Evolutionary conservation across 2,888 invertebrate genomes (phyloP), one percentile per base, ranked within the genome.

Genomic region (Acrobasis consociella): DNA sequence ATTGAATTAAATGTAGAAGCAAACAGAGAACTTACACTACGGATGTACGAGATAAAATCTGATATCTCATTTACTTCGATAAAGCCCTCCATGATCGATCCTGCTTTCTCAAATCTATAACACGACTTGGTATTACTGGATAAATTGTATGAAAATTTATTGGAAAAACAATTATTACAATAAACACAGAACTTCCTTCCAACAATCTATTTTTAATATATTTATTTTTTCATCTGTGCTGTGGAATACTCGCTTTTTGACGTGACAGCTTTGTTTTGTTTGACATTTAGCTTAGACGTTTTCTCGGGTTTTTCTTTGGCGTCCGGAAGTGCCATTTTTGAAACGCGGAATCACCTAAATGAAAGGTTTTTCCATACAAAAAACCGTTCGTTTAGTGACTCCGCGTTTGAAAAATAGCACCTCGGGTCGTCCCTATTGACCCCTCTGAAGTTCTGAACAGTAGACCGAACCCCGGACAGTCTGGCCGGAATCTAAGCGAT

Each of bases 41-140:
- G 93, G 62, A 97, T 86, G 86, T 96, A 97, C n/a, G 96, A 94
- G 88, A 96, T 94, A 80, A 96, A 95, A 76, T 96, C 96, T 65
- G 95, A 95, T 76, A 97, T 95, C 90, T 96, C 95, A 82, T 95
- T 95, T 17, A 95, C 94, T 91, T 95, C 94, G 62, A 95, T 93
- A 79, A 95, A 94, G 74, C 94, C 94, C 81, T 95, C 94, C 87
- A 94, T 93, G 60, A 13, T 60, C n/a, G n/a, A 49, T 11, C 7
- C 39, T 42, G 17, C 11, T 38, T 42, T n/a, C n/a, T 46, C 46
- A 46, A 46, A 46, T 31, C 7, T 31, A 31, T 8, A 31, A 7
- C 31, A 31, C 31, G 7, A 7, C 31, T 31, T 31, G 7, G 5
- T 31, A 1, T 7, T n/a, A 11, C 46, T 46, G n/a, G 46, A 46